These are phyloP conservation scores for Scolopax mira DNA, from an alignment of 2,113 vertebrate genomes.

Conservation along the genomic window DNA sequence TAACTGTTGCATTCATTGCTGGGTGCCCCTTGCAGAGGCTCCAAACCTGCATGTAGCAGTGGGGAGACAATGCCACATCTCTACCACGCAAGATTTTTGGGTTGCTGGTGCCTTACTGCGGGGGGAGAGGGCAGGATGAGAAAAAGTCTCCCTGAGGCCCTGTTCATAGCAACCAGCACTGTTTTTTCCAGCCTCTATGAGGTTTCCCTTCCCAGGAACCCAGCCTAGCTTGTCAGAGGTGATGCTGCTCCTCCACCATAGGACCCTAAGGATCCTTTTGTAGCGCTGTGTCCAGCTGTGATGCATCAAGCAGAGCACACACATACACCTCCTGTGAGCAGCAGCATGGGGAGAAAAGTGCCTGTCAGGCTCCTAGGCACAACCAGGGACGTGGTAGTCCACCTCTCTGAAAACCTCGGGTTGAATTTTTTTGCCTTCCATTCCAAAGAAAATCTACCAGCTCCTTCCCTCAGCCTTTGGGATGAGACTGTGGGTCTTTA, in stretches of 20 bases:
- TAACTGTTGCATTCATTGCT: not conserved
- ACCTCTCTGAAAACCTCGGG: not conserved
- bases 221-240: not conserved
- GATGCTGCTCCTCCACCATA: rapidly evolving
- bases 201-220: not conserved
- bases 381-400: rapidly evolving
- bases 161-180: not conserved
- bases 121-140: not conserved
- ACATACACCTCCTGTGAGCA: not conserved
- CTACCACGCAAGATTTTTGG: rapidly evolving
- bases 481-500: not conserved
- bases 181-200: not conserved
- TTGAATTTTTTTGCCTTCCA: not conserved
- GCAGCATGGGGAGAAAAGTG: rapidly evolving
- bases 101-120: not conserved
- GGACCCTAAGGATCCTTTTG: not conserved
- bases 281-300: not conserved
- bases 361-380: not conserved
- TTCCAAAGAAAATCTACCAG: not conserved
- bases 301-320: rapidly evolving
- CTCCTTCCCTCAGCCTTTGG: not conserved
- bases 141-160: not conserved
- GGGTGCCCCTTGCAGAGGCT: not conserved
- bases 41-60: not conserved
- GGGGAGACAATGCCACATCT: not conserved